Conservation (phyloP, 2,888 invertebrate genomes). For the Brachycybe producta region DNA sequence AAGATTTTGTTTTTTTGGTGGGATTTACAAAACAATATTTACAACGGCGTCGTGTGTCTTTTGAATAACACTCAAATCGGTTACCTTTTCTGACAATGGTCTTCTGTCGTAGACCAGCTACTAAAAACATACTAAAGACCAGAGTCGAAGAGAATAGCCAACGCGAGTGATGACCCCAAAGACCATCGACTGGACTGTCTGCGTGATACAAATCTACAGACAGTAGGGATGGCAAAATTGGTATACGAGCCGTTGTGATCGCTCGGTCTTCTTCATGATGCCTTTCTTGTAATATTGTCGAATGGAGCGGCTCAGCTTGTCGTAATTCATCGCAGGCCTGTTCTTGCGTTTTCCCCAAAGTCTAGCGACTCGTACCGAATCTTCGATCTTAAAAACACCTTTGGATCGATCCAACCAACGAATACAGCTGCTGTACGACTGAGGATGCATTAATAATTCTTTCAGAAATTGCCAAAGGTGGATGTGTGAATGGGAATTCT, state of each 20-base stretch:
- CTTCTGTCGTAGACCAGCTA: conserved; percentile 12
- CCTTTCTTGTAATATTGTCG: conserved; percentile 99
- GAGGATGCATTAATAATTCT: conserved; percentile 78
- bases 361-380: conserved; percentile 90
- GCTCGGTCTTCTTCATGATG: conserved; percentile 97
- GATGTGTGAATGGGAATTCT: conserved; percentile 57
- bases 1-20: too few species aligned
- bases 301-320: conserved; percentile 93
- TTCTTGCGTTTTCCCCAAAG: conserved; percentile 98
- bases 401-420: conserved; percentile 89
- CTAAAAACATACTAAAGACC: background rate
- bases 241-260: conserved; percentile 94
- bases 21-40: too few species aligned
- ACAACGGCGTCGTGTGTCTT: too few species aligned
- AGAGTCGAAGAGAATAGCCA: conserved; percentile 4
- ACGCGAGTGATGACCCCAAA: background rate
- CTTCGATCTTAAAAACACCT: conserved; percentile 98
- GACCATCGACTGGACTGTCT: background rate
- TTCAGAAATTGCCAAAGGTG: conserved; percentile 98
- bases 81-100: too few species aligned
- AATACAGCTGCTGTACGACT: conserved; percentile 82
- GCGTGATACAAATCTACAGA: conserved; percentile 43
- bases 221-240: conserved; percentile 95
- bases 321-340: conserved; percentile 98
- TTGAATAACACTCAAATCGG: too few species aligned